Conservation (phyloP, 1,140 invertebrate species). For the Heliconius eleuchia region DNA sequence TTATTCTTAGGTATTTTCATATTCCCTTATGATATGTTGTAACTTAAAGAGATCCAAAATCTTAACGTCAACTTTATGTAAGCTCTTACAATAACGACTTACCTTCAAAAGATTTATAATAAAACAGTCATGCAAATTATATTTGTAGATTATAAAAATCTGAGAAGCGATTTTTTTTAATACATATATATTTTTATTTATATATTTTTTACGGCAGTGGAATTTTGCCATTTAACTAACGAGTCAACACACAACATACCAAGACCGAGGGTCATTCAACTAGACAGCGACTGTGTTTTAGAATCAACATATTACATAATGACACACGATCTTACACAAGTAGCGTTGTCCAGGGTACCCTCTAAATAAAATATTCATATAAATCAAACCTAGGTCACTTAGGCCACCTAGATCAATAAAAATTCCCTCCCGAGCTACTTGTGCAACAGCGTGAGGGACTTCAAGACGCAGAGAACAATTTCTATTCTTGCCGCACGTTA, state of each 20-base stretch:
- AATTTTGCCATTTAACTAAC: constrained; percentile 16
- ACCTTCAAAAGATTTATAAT: constrained; percentile 23
- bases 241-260: constrained; percentile 26
- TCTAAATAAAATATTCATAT: constrained; percentile 1
- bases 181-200: too few relatives aligned
- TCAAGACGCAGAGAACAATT: constrained; percentile 31
- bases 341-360: constrained; percentile 31
- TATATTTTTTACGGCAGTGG: background rate
- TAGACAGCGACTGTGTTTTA: constrained; percentile 59
- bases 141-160: constrained; percentile 14
- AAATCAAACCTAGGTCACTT: background rate
- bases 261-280: constrained; percentile 19
- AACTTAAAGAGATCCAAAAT: constrained; percentile 39
- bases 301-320: constrained; percentile 54
- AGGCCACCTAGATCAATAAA: background rate
- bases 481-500: constrained; percentile 33
- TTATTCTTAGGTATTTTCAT: constrained; percentile 12
- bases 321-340: constrained; percentile 48
- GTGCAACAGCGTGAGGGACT: constrained; percentile 37
- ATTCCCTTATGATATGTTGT: constrained; percentile 35
- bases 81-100: constrained; percentile 39
- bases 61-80: constrained; percentile 35
- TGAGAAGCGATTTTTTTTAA: background rate
- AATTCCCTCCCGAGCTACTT: constrained; percentile 29
- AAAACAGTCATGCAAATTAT: constrained; percentile 17